phyloP scores from a whole-genome alignment of 2,797 vertebrate species.

The Masticophis lateralis region DNA sequence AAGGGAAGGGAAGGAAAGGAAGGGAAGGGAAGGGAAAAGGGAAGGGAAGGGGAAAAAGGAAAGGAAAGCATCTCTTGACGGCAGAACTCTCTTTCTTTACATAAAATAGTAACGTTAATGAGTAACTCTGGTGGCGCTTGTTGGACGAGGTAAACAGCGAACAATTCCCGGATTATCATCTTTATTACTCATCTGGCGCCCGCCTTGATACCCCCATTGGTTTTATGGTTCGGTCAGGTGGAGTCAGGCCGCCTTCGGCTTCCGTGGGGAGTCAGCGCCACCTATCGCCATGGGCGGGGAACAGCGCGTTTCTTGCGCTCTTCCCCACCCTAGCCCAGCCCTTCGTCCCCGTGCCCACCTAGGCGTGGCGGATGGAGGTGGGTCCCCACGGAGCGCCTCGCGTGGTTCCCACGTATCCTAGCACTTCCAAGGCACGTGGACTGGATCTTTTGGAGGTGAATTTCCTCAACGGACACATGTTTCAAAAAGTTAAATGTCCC shows the following conservation, averaged over 20 bases:
- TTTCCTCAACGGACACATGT: not conserved
- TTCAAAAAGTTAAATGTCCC: not conserved
- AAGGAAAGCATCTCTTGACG: not conserved
- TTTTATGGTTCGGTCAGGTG: conserved; percentile 87
- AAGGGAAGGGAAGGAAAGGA: too few relatives aligned
- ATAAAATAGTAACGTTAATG: conserved; percentile 86
- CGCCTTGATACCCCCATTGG: conserved; percentile 81
- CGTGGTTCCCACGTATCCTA: not conserved
- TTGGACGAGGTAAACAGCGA: conserved; percentile 79
- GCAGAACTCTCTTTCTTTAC: not conserved
- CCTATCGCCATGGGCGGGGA: conserved; percentile 48
- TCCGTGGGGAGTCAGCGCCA: conserved; percentile 67
- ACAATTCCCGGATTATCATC: conserved; percentile 83
- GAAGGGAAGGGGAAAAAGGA: too few relatives aligned
- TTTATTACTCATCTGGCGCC: conserved; percentile 99
- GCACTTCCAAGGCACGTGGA: not conserved
- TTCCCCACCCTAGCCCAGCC: not conserved
- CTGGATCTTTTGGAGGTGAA: not conserved
- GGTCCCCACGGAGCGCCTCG: not conserved
- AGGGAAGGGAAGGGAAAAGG: accelerated
- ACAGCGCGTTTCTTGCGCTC: not conserved
- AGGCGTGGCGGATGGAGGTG: not conserved
- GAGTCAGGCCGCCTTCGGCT: conserved; percentile 69
- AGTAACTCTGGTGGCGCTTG: conserved; percentile 90
- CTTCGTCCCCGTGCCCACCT: not conserved